A percentile compares a stretch with the other conserved stretches of the same genome.
Conservation (phyloP, 2,797 vertebrate genomes). For the Limnodromus scolopaceus region DNA sequence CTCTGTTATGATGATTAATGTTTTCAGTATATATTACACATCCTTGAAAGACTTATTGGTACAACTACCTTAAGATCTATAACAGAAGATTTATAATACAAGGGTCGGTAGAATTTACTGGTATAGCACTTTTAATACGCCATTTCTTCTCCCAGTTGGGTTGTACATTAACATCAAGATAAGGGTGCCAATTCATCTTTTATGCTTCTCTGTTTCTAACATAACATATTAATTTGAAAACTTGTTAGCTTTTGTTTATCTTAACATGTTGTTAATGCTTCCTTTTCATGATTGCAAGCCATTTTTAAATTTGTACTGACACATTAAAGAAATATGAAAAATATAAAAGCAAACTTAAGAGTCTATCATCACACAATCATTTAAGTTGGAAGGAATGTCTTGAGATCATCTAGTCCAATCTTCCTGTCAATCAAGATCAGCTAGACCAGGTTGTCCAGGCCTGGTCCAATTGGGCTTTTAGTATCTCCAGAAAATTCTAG, state of each 20-base stretch:
- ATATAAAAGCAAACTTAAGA: neutral
- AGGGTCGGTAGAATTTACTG: slow-evolving; percentile 15
- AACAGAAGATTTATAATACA: slow-evolving; percentile 39
- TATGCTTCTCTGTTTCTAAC: neutral
- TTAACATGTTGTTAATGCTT: neutral
- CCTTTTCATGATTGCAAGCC: neutral
- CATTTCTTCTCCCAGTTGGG: neutral
- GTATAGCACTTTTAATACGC: neutral
- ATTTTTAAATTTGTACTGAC: neutral
- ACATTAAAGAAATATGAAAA: neutral
- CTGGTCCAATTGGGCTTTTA: too few relatives aligned
- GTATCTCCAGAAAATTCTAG: too few relatives aligned
- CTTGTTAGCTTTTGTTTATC: neutral
- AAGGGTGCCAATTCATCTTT: neutral
- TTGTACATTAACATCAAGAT: neutral
- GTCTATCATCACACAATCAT: neutral
- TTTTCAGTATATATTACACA: neutral
- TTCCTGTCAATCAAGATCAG: neutral
- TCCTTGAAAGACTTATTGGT: slow-evolving; percentile 1
- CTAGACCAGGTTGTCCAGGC: neutral
- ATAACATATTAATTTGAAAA: neutral
- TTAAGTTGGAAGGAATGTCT: neutral
- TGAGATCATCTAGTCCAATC: neutral
- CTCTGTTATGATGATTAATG: neutral
- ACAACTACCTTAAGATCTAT: neutral